Conservation (phyloP, 2,888 invertebrate genomes). For the Macrophya alboannulata region DNA sequence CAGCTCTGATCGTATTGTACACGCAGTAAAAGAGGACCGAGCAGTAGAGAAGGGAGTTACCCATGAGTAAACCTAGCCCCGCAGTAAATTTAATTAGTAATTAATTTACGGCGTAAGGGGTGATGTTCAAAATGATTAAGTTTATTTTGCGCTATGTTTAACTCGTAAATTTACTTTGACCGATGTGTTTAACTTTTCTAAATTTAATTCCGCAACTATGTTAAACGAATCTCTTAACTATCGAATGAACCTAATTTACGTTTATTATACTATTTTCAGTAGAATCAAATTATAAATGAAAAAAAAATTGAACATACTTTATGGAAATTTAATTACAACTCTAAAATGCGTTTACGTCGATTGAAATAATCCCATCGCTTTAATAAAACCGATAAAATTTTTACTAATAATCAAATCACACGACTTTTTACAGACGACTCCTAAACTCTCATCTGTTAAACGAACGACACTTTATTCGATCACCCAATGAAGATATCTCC, state of each 20-base stretch:
- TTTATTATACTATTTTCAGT: not conserved
- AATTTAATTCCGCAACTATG: not conserved
- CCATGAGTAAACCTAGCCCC: not conserved
- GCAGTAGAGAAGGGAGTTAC: not conserved
- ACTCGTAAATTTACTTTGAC: not conserved
- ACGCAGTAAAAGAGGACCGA: not conserved
- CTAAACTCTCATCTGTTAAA: not conserved
- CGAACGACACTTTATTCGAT: not conserved
- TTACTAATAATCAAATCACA: slow-evolving; percentile 40
- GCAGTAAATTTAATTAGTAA: not conserved
- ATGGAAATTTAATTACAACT: not conserved
- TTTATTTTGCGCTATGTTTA: not conserved
- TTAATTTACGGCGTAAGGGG: not conserved
- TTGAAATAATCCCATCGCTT: not conserved
- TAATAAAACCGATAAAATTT: slow-evolving; percentile 15
- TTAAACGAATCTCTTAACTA: slow-evolving; percentile 21
- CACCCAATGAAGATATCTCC: slow-evolving; percentile 15
- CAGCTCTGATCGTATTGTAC: slow-evolving; percentile 11
- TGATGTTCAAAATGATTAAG: not conserved
- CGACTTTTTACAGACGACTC: slow-evolving; percentile 42
- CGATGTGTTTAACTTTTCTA: not conserved
- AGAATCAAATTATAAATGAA: not conserved
- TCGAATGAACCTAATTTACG: not conserved
- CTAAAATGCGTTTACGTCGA: not conserved
- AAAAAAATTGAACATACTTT: not conserved